Percentiles rank a stretch among this genome's conserved stretches.
These are phyloP conservation scores for Lepidonotus clava DNA, from an alignment of 2,888 invertebrate genomes.

Conservation along the genomic window DNA sequence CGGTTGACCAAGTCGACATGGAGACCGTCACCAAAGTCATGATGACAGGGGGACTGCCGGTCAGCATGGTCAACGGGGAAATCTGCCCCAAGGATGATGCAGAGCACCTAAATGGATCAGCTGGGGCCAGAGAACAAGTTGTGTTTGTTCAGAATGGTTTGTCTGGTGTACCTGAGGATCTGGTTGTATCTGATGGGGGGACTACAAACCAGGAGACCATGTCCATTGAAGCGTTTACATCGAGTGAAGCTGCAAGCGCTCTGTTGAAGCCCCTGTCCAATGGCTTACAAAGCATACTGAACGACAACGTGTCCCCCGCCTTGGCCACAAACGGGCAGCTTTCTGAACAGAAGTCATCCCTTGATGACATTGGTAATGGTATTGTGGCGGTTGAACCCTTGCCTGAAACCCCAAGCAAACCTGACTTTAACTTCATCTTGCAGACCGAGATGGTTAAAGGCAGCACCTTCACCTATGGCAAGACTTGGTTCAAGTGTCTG, in stretches of 20 bases:
- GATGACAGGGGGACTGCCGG: not conserved
- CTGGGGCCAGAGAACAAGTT: not conserved
- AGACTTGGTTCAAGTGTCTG: slow-evolving; percentile 71
- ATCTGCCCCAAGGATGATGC: not conserved
- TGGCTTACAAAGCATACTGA: not conserved
- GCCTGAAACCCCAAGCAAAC: not conserved
- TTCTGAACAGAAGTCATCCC: too few species aligned
- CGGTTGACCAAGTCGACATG: not conserved
- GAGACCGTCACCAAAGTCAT: not conserved
- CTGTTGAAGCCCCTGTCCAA: not conserved
- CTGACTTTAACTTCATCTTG: slow-evolving; percentile 69
- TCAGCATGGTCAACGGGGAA: not conserved
- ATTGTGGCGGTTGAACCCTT: not conserved
- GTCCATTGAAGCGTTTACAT: not conserved
- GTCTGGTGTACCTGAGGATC: not conserved
- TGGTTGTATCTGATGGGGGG: not conserved
- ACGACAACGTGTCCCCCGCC: too few species aligned
- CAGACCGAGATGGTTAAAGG: slow-evolving; percentile 65
- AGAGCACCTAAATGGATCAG: not conserved
- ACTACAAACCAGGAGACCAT: not conserved
- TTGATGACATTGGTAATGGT: too few species aligned
- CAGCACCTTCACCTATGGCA: slow-evolving; percentile 67
- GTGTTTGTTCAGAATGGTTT: not conserved
- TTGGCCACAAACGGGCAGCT: too few species aligned
- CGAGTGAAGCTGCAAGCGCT: not conserved